phyloP scores from a whole-genome alignment of 2,888 invertebrate genomes.

The Operophtera brumata region DNA sequence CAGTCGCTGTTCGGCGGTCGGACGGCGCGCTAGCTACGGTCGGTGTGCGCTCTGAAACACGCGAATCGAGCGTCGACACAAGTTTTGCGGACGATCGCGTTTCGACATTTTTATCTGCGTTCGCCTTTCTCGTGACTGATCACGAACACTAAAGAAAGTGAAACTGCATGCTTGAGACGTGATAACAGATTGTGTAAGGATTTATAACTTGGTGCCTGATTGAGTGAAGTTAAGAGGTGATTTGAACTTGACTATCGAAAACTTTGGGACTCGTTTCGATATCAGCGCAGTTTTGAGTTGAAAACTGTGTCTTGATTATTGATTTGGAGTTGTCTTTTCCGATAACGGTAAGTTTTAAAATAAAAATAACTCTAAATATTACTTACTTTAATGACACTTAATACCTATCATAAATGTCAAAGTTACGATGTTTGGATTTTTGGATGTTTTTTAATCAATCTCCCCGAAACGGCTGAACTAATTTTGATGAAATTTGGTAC shows the following conservation, averaged over 20 bases:
- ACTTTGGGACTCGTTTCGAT: slow-evolving; percentile 67
- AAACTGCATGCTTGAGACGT: slow-evolving; percentile 62
- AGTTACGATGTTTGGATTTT: too few relatives aligned
- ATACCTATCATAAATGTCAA: too few relatives aligned
- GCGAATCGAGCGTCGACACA: slow-evolving; percentile 54
- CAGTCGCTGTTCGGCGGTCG: slow-evolving; percentile 77
- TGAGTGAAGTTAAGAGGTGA: slow-evolving; percentile 55
- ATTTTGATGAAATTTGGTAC: too few relatives aligned
- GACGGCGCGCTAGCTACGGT: slow-evolving; percentile 62
- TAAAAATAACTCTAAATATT: slow-evolving; percentile 1
- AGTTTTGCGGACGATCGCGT: slow-evolving; percentile 71
- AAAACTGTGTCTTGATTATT: slow-evolving; percentile 75
- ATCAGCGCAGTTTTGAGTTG: slow-evolving; percentile 71
- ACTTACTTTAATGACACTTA: slow-evolving; percentile 3
- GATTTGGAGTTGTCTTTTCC: slow-evolving; percentile 52
- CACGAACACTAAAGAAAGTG: slow-evolving; percentile 67
- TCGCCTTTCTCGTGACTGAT: slow-evolving; percentile 59
- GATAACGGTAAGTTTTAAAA: slow-evolving; percentile 56
- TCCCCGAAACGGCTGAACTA: too few relatives aligned
- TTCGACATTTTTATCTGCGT: slow-evolving; percentile 50
- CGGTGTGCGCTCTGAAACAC: slow-evolving; percentile 37
- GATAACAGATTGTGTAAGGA: slow-evolving; percentile 66
- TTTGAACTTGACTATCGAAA: slow-evolving; percentile 46
- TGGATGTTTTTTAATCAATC: too few relatives aligned
- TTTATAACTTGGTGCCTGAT: slow-evolving; percentile 54